These are phyloP conservation scores for Amphilophus citrinellus DNA, from an alignment of 2,113 vertebrate species.

Conservation along the genomic window DNA sequence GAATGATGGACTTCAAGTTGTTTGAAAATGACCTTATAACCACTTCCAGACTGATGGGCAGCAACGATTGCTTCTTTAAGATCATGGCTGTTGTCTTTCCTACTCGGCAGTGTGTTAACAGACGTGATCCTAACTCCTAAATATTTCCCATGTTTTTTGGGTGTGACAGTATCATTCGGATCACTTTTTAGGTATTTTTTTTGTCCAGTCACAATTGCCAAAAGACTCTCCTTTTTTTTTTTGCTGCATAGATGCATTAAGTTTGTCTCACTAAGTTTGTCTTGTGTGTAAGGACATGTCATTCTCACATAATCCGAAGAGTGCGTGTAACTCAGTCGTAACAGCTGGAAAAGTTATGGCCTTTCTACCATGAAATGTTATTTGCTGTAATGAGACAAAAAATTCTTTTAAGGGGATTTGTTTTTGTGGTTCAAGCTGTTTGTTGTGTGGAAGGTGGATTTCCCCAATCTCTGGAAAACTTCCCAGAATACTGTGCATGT, in stretches of 20 bases:
- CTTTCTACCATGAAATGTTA: slow-evolving; percentile 59
- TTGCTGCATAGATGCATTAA: background rate
- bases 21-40: background rate
- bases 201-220: background rate
- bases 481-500: slow-evolving; percentile 61
- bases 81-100: too few species aligned
- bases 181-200: background rate
- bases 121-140: background rate
- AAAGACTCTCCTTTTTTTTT: background rate
- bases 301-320: slow-evolving; percentile 22
- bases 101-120: too few species aligned
- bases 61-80: too few species aligned
- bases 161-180: background rate
- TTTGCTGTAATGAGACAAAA: slow-evolving; percentile 59
- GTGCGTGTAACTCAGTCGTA: slow-evolving; percentile 49
- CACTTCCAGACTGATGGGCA: too few species aligned
- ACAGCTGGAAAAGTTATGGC: slow-evolving; percentile 59
- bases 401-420: slow-evolving; percentile 56
- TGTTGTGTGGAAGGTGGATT: slow-evolving; percentile 69
- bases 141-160: background rate
- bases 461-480: slow-evolving; percentile 67
- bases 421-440: slow-evolving; percentile 70
- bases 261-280: slow-evolving; percentile 19
- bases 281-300: slow-evolving; percentile 37
- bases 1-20: background rate